A percentile compares a stretch with the other conserved stretches of the same genome.
Evolutionary conservation across 2,797 vertebrate species (phyloP).

Genomic region (Poeciliopsis gracilis): DNA sequence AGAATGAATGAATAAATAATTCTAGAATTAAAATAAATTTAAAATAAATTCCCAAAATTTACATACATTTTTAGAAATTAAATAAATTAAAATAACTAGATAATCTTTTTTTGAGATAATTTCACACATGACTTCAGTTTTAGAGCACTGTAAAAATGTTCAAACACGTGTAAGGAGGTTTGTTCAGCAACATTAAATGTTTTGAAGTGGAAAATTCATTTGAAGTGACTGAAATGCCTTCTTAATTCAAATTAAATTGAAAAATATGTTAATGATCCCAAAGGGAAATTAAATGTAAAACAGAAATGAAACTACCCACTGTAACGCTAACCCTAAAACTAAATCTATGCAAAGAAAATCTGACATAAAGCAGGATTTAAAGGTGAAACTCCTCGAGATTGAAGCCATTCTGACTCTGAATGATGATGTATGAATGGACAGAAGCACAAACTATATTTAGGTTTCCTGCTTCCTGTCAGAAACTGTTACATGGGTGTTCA

Average conservation of each 20-base stretch:
- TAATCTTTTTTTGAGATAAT: not conserved
- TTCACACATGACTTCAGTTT: not conserved
- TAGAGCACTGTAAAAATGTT: not conserved
- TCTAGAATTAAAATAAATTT: too few relatives aligned
- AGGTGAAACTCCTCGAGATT: not conserved
- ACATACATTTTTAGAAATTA: not conserved
- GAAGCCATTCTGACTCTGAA: not conserved
- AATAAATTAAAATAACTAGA: not conserved
- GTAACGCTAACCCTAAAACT: not conserved
- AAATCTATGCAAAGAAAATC: not conserved
- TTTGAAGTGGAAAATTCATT: not conserved
- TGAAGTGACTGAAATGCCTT: not conserved
- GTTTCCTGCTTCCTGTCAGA: not conserved
- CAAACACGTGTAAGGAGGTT: not conserved
- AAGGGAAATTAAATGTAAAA: not conserved
- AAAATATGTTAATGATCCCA: too few relatives aligned
- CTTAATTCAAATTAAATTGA: not conserved
- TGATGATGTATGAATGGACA: not conserved
- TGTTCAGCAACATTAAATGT: not conserved
- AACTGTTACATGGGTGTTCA: not conserved
- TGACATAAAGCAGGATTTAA: not conserved
- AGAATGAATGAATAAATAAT: too few relatives aligned
- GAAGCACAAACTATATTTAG: not conserved
- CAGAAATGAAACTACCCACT: not conserved
- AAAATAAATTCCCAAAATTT: not conserved